Evolutionary conservation across 2,113 vertebrate genomes (phyloP), one percentile per base, ranked within the genome.

Genomic region (Boleophthalmus pectinirostris): DNA sequence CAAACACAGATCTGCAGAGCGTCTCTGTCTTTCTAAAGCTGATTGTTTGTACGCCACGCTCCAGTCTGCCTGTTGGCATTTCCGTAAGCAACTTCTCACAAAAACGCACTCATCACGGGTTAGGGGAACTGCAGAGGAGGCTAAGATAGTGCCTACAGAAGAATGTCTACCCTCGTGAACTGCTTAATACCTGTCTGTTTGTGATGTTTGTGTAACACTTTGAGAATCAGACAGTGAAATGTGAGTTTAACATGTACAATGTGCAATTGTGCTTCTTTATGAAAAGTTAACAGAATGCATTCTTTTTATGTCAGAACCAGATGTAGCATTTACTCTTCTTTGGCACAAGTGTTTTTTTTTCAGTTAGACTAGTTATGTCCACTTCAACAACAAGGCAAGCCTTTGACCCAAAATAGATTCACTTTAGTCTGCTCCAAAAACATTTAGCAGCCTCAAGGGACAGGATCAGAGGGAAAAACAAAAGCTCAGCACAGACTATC

Each of bases 351-450:
- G n/a, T n/a, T 73, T 85, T 84, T 78, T 47, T 83, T 77, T 66
- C 79, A 60, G 68, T 72, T 82, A 57, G 56, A 57, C 23, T 74
- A 7, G 18, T 84, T 88, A 69, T 82, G 79, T 82, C 81, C 79
- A 86, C 73, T 43, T 69, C 73, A 81, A 82, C 83, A 86, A 77
- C 53, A 29, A 79, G 23, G 77, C 70, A 68, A 85, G 71, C 53
- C 71, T 61, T 83, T 84, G 81, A 88, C 80, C 83, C 69, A 76
- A 82, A 81, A 85, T 78, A 63, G 75, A 82, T 86, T 85, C 64
- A 76, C 74, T 45, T 85, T 78, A 47, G 73, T 51, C 74, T 85
- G 74, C 77, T 72, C 75, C 68, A 74, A 74, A 87, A 87, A 75
- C 74, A 82, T 83, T 85, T 76, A 81, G 72, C 64, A 63, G 56